phyloP scores from a whole-genome alignment of 2,113 vertebrate genomes.

The Anguilla rostrata region DNA sequence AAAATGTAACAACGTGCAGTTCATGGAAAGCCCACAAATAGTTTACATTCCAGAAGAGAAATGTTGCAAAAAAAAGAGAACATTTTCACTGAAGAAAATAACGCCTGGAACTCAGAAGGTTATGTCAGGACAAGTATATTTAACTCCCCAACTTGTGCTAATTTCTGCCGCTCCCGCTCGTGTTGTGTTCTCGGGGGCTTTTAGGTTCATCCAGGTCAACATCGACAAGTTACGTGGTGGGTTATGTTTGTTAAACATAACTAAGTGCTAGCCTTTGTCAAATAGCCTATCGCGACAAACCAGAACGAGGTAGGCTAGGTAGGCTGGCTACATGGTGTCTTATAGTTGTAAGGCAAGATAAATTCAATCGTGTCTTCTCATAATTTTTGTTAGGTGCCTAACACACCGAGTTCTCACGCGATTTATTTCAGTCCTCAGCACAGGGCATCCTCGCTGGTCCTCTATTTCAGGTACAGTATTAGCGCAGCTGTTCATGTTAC shows the following conservation, averaged over 20 bases:
- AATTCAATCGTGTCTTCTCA: background rate
- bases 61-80: background rate
- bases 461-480: slow-evolving; percentile 24
- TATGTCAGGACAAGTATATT: background rate
- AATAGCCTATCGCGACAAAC: no score
- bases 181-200: background rate
- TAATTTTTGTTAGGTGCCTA: background rate
- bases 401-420: background rate
- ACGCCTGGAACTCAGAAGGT: background rate
- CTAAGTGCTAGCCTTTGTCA: no score
- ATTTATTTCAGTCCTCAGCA: background rate
- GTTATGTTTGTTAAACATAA: background rate
- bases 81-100: background rate
- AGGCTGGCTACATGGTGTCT: background rate
- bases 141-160: background rate
- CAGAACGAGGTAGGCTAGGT: no score
- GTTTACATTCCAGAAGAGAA: background rate
- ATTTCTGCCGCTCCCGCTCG: background rate
- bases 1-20: background rate
- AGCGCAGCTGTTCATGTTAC: slow-evolving; percentile 57
- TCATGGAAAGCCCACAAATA: background rate
- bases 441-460: background rate
- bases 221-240: background rate
- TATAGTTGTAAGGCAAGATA: background rate
- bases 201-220: background rate